Percentiles rank a stretch among this genome's conserved stretches.
These are phyloP conservation scores for Tragelaphus eurycerus DNA, from an alignment of 2,797 vertebrate species.

Conservation along the genomic window DNA sequence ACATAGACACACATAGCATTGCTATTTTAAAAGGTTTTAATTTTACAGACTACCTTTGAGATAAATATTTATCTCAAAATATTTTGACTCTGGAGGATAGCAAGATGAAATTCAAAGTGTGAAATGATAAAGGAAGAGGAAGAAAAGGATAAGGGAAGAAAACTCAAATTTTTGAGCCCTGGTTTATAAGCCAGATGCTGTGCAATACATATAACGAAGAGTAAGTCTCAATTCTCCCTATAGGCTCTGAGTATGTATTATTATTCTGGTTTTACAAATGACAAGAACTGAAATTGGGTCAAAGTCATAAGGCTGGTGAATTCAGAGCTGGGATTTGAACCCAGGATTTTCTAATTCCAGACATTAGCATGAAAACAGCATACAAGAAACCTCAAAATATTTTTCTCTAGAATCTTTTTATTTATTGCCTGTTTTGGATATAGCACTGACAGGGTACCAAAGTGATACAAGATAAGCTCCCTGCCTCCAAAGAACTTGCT, in stretches of 20 bases:
- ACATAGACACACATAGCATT: constrained; percentile 9
- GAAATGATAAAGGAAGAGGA: constrained; percentile 50
- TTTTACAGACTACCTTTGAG: constrained; percentile 49
- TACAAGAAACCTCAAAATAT: constrained; percentile 14
- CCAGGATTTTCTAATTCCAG: constrained; percentile 16
- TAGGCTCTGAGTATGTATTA: background rate
- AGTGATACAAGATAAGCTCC: background rate
- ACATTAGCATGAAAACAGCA: background rate
- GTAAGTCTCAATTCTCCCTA: background rate
- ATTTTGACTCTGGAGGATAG: constrained; percentile 41
- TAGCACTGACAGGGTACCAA: background rate
- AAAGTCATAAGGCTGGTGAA: constrained; percentile 3
- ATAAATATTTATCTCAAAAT: constrained; percentile 57
- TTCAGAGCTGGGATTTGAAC: constrained; percentile 1
- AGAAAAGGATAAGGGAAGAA: constrained; percentile 46
- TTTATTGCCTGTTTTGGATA: background rate
- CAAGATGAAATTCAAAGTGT: constrained; percentile 54
- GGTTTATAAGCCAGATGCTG: background rate
- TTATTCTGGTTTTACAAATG: background rate
- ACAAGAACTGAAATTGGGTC: constrained; percentile 37
- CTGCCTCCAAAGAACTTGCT: constrained; percentile 17
- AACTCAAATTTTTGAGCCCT: constrained; percentile 22
- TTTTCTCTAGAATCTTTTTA: constrained; percentile 23
- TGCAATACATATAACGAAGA: constrained; percentile 10
- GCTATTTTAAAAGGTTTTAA: constrained; percentile 58